A percentile compares a stretch with the other conserved stretches of the same genome.
These are phyloP conservation scores for Phalacrocorax brasilianus DNA, from an alignment of 2,113 vertebrate species.

Conservation along the genomic window DNA sequence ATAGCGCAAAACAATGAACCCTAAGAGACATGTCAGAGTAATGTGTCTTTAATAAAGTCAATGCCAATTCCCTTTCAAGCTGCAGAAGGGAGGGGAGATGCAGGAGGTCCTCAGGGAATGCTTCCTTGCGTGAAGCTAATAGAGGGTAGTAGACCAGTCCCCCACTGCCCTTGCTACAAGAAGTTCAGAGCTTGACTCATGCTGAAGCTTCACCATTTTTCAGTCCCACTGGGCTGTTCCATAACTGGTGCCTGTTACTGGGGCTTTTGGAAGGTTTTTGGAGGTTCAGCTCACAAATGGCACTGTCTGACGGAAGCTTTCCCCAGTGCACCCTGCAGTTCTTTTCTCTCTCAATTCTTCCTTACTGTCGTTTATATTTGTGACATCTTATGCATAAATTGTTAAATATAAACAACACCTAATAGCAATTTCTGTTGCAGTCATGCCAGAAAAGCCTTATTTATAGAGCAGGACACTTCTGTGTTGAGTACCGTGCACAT, in stretches of 20 bases:
- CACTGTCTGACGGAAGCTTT: not conserved
- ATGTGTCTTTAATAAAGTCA: not conserved
- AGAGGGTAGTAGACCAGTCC: not conserved
- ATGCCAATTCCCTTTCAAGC: not conserved
- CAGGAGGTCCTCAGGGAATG: fast-evolving
- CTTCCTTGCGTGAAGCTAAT: not conserved
- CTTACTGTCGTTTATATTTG: not conserved
- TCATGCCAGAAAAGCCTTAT: not conserved
- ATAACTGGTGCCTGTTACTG: not conserved
- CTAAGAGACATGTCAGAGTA: not conserved
- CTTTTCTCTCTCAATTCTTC: not conserved
- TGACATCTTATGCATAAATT: not conserved
- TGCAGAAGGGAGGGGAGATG: not conserved
- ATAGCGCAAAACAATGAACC: not conserved
- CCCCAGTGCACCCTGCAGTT: not conserved
- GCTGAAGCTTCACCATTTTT: not conserved
- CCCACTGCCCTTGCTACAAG: not conserved
- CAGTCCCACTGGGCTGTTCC: not conserved
- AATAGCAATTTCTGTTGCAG: not conserved
- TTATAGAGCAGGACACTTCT: not conserved
- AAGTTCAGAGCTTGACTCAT: not conserved
- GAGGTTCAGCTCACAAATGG: not conserved
- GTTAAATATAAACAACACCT: not conserved
- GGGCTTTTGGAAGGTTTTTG: not conserved
- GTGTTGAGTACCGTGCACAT: not conserved